These are phyloP conservation scores for Camelus bactrianus DNA, from an alignment of 2,113 vertebrate species.

Conservation along the genomic window DNA sequence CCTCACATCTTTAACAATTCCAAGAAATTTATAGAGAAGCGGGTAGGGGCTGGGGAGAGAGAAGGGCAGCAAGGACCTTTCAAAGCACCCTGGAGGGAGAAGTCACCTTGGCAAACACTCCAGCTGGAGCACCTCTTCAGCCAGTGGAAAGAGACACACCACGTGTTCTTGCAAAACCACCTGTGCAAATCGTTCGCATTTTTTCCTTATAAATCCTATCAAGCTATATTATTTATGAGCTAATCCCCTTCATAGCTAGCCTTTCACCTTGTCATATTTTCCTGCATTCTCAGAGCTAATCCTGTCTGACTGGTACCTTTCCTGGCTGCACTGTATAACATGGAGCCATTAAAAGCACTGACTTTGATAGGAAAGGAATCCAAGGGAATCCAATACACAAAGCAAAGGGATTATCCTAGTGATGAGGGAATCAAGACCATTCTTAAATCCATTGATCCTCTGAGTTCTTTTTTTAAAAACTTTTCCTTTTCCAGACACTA, in stretches of 20 bases:
- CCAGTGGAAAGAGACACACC: neutral
- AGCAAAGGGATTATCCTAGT: neutral
- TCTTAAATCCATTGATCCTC: neutral
- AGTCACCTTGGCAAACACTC: conserved; percentile 55
- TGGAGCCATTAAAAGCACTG: neutral
- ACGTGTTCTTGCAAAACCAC: neutral
- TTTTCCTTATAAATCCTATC: conserved; percentile 57
- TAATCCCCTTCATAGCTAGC: conserved; percentile 56
- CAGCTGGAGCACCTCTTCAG: neutral
- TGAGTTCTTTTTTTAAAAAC: neutral
- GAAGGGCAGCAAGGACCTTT: neutral
- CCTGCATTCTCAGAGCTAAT: conserved; percentile 45
- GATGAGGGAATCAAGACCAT: neutral
- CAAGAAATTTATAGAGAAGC: neutral
- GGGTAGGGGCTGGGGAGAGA: fast-evolving
- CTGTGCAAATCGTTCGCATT: conserved; percentile 50
- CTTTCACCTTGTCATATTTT: conserved; percentile 67
- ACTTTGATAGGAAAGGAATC: conserved; percentile 42
- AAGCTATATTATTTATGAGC: conserved; percentile 63
- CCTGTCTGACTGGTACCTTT: neutral
- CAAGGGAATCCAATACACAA: neutral
- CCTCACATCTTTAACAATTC: conserved; percentile 5
- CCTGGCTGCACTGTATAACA: conserved; percentile 11
- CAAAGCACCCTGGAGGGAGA: neutral
- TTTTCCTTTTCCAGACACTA: conserved; percentile 18